Evolutionary conservation across 2,888 invertebrate species (phyloP), one percentile per base, ranked within the genome.

Genomic region (Automeris io): DNA sequence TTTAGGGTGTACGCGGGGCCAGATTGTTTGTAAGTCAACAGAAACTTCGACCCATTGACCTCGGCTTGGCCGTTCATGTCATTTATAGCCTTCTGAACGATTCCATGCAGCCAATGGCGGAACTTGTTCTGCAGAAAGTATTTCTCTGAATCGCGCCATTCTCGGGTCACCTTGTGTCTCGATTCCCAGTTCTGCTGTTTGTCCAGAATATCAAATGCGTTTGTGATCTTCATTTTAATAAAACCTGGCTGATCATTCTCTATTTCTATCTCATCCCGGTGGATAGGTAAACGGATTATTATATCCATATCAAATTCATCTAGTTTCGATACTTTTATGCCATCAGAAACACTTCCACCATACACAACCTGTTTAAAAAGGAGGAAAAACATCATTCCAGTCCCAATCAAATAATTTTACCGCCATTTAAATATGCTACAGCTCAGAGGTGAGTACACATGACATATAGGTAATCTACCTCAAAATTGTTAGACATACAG

Each of bases 271-370:
- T 78, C 67, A 4, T 71, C 66, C 41, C 81, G 73, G 51, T 65
- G 68, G 18, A 88, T 67, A 0, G 90, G 89, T 9, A 91, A 56
- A 1, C 78, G 70, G 32, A 91, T 78, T 2, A 89, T 74, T 3
- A 90, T 69, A 64, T 91, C 89, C 59, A 91, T 75, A 53, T 91
- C 91, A 48, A 87, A 91, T 52, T 91, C 91, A 43, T 89, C 87
- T 11, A 91, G 87, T 39, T 82, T 79, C 2, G 87, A 81, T 0
- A 90, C 83, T 62, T 89, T 89, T 18, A 90, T 78, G n/a, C 82
- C 79, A 51, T 91, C 91, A 43, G 88, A 90, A 24, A 80, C 90
- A 53, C 90, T 91, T 7, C 91, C 91, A 0, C 88, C 89, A 46
- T 78, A 89, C 41, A 82, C 70, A 1, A 72, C 67, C 58, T 74